A percentile compares a stretch with the other conserved stretches of the same genome.
Evolutionary conservation across 2,113 vertebrate species (phyloP).

Genomic region (Plotosus lineatus): DNA sequence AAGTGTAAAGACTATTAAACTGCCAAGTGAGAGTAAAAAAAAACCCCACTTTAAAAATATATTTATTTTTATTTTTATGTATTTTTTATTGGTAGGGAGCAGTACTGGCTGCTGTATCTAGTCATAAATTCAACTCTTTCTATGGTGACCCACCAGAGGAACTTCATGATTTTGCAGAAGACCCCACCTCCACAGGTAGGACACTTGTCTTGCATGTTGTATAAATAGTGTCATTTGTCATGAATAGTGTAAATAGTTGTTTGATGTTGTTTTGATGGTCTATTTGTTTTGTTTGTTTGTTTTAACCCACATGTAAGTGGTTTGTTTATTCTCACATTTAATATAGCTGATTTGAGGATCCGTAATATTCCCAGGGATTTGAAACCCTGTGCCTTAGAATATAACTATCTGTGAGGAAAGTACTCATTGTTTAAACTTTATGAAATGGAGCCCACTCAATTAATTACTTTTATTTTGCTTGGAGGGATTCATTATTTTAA

Average conservation of each 20-base stretch:
- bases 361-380: background rate
- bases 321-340: background rate
- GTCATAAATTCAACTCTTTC: slow-evolving; percentile 98
- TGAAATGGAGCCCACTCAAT: background rate
- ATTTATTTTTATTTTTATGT: too few species aligned
- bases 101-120: slow-evolving; percentile 96
- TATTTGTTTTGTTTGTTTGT: background rate
- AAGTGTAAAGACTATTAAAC: background rate
- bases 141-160: slow-evolving; percentile 97
- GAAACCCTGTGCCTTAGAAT: background rate
- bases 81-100: slow-evolving; percentile 79
- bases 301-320: background rate
- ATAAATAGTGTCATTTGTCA: too few species aligned
- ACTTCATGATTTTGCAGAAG: slow-evolving; percentile 92
- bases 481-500: background rate
- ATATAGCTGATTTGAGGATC: background rate
- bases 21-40: background rate
- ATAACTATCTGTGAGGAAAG: background rate
- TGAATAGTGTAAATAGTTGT: too few species aligned
- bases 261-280: background rate
- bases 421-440: background rate
- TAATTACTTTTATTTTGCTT: background rate
- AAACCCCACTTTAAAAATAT: too few species aligned
- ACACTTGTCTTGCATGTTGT: too few species aligned
- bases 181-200: slow-evolving; percentile 96